Evolutionary conservation across 2,888 invertebrate species (phyloP), one percentile per base, ranked within the genome.

Genomic region (Synergus umbraculus): DNA sequence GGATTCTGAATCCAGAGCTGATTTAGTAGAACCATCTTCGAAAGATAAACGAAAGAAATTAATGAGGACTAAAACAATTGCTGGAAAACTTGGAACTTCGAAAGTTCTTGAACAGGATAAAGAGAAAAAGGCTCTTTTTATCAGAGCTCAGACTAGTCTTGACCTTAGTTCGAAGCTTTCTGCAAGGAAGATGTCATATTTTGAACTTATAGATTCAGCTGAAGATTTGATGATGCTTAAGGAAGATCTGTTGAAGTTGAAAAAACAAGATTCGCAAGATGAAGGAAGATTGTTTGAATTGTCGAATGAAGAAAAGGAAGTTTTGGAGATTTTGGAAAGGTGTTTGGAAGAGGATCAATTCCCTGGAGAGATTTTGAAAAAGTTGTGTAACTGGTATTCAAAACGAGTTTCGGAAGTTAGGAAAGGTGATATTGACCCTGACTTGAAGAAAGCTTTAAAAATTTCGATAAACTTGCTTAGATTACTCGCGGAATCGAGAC

Each of bases 401-500:
- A 82, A 84, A 54, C 83, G 80, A 76, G 77, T 69, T 37, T 49
- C 73, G 0, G 29, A 79, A 54, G 80, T 1, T 22, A 79, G 41
- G 22, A 82, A 79, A 73, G 15, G 3, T 37, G 76, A 60, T 54
- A 79, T 66, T 63, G 18, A 54, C 9, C 44, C 43, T 7, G 78
- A 15, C n/a, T 41, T 54, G 2, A 77, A 46, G 41, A 87, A 76
- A 37, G 82, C 82, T 9, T 84, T 83, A n/a, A 85, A 83, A 79
- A 77, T 86, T 73, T 85, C 83, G 66, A 80, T 80, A 29, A 87
- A 85, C 77, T 85, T 92, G 78, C 84, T 89, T 54, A 86, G 88
- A 79, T 85, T 90, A 65, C 85, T 91, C 46, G 82, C 84, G 7
- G 89, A 92, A 18, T 91, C 91, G 7, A 90, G 86, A 79, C 85